Conservation (phyloP, 1,140 invertebrate genomes). For the Uloborus diversus region DNA sequence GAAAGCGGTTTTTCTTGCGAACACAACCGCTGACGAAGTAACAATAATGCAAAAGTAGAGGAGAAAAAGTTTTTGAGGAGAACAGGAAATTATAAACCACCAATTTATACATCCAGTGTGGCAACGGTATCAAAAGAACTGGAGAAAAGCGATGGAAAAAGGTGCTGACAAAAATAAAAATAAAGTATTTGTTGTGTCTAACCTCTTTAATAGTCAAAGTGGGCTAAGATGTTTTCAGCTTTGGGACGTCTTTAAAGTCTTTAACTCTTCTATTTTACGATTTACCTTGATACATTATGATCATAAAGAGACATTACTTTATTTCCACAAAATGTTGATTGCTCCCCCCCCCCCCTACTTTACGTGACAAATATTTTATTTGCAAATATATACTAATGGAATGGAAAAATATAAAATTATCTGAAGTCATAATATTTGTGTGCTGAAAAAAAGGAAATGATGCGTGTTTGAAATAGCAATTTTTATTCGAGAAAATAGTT, state of each 20-base stretch:
- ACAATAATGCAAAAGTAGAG: conserved; percentile 5
- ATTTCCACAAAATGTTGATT: too few relatives aligned
- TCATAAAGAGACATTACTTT: background rate
- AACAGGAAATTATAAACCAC: conserved; percentile 55
- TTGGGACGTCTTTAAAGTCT: background rate
- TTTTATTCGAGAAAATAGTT: too few relatives aligned
- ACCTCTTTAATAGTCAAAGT: background rate
- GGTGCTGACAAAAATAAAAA: conserved; percentile 16
- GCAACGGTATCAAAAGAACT: conserved; percentile 38
- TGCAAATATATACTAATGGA: too few relatives aligned
- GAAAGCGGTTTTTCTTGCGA: background rate
- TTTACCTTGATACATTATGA: background rate
- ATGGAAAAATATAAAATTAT: too few relatives aligned
- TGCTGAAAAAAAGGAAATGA: too few relatives aligned
- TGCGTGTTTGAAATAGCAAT: too few relatives aligned
- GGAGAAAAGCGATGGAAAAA: conserved; percentile 22
- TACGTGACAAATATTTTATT: too few relatives aligned
- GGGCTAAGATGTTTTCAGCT: background rate
- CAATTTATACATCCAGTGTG: conserved; percentile 41
- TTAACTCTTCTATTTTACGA: background rate
- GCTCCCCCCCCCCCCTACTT: too few relatives aligned
- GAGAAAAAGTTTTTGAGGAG: background rate
- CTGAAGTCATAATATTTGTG: too few relatives aligned
- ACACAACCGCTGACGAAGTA: background rate
- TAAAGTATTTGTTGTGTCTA: conserved; percentile 50